Conservation (phyloP, 2,888 invertebrate genomes). For the Uloborus plumipes region DNA sequence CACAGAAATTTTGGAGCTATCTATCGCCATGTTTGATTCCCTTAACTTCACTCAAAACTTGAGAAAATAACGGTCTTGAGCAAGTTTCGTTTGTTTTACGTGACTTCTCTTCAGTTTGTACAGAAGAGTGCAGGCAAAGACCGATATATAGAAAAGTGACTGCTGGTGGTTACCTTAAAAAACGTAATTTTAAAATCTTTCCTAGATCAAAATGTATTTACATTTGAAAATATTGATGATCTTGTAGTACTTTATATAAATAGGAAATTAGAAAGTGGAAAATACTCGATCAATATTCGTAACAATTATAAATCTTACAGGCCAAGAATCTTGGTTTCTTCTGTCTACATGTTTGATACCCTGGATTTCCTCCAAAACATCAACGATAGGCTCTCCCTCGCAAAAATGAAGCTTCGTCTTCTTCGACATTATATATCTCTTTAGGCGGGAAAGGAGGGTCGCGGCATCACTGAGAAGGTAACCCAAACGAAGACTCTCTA, state of each 20-base stretch:
- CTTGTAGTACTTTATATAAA: not conserved
- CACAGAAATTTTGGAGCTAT: too few species aligned
- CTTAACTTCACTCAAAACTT: too few species aligned
- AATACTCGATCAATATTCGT: not conserved
- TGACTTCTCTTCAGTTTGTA: too few species aligned
- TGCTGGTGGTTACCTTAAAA: too few species aligned
- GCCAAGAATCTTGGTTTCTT: slow-evolving; percentile 41
- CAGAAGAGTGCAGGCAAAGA: too few species aligned
- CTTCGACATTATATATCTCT: slow-evolving; percentile 53
- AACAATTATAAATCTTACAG: slow-evolving; percentile 13
- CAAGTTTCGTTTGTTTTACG: too few species aligned
- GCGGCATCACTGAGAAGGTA: slow-evolving; percentile 46
- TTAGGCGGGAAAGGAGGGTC: slow-evolving; percentile 34
- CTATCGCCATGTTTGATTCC: too few species aligned
- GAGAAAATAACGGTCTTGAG: too few species aligned
- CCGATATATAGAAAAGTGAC: too few species aligned
- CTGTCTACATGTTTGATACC: slow-evolving; percentile 39
- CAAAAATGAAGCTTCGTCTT: slow-evolving; percentile 50
- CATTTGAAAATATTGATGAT: not conserved
- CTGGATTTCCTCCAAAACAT: slow-evolving; percentile 50
- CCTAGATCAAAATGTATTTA: not conserved
- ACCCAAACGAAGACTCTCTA: slow-evolving; percentile 56
- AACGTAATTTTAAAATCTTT: not conserved
- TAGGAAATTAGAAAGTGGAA: not conserved
- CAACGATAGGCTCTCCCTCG: slow-evolving; percentile 62